Percentiles rank a stretch among this genome's conserved stretches.
phyloP scores from a whole-genome alignment of 2,888 invertebrate genomes.

The Poecilus cupreus region DNA sequence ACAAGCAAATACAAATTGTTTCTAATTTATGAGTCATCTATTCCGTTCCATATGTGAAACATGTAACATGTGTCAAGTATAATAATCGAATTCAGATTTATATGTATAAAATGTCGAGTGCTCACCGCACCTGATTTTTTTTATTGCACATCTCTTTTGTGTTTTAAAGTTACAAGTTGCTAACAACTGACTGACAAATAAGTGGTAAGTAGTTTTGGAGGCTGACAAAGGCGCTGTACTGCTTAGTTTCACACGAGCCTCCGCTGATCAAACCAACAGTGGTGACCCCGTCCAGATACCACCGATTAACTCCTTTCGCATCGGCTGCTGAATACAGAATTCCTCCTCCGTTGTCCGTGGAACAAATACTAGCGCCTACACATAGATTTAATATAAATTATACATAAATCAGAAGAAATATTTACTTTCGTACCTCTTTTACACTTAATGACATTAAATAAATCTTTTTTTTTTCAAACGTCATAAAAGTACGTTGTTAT shows the following conservation, averaged over 20 bases:
- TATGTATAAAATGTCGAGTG: no score
- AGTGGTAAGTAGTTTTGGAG: not conserved
- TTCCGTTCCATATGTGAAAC: no score
- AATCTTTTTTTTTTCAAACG: no score
- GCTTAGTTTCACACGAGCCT: conserved; percentile 13
- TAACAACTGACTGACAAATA: not conserved
- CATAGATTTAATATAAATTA: no score
- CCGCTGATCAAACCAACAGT: conserved; percentile 18
- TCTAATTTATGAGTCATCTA: no score
- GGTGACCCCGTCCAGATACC: conserved; percentile 4
- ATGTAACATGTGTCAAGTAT: no score
- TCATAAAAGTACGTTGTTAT: no score
- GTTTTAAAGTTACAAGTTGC: not conserved
- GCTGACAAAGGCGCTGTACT: not conserved
- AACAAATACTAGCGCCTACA: conserved; percentile 22
- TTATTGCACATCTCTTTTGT: not conserved
- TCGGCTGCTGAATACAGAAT: not conserved
- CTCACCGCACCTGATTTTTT: no score
- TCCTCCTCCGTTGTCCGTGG: conserved; percentile 34
- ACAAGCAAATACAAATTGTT: no score
- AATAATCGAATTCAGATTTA: no score
- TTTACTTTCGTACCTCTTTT: no score
- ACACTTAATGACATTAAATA: not conserved
- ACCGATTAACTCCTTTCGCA: not conserved
- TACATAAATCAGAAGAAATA: no score